Evolutionary conservation across 2,888 invertebrate genomes (phyloP).

Genomic region (Penaeus monodon): DNA sequence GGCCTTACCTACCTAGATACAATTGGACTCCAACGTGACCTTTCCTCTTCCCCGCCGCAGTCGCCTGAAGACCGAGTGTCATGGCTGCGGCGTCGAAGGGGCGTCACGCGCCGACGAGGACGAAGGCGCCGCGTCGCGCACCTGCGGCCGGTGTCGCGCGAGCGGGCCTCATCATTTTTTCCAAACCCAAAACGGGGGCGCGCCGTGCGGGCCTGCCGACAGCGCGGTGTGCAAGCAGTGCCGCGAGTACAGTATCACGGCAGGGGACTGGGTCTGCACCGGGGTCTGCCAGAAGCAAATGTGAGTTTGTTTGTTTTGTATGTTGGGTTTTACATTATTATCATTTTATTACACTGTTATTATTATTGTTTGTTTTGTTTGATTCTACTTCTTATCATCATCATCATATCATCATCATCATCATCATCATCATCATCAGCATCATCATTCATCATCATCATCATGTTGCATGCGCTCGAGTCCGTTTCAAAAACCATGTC

Average conservation of each 20-base stretch:
- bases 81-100: slow-evolving; percentile 56
- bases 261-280: slow-evolving; percentile 81
- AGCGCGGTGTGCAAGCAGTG: slow-evolving; percentile 82
- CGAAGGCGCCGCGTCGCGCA: slow-evolving; percentile 68
- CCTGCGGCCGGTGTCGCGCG: slow-evolving; percentile 81
- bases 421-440: too few species aligned
- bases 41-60: slow-evolving; percentile 5
- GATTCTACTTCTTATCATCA: too few species aligned
- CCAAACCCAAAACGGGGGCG: slow-evolving; percentile 84
- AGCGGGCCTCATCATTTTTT: slow-evolving; percentile 80
- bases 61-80: slow-evolving; percentile 57
- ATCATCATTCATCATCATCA: too few species aligned
- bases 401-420: too few species aligned
- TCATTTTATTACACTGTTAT: too few species aligned
- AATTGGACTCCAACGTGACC: too few species aligned
- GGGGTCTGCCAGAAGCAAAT: slow-evolving; percentile 84
- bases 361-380: too few species aligned
- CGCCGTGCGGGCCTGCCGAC: slow-evolving; percentile 79
- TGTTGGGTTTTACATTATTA: neutral
- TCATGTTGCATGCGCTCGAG: too few species aligned
- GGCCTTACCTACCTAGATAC: too few species aligned
- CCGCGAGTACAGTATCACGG: slow-evolving; percentile 75
- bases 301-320: slow-evolving; percentile 75
- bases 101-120: slow-evolving; percentile 44
- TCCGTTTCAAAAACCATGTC: too few species aligned